Conservation (phyloP, 2,113 vertebrate genomes). For the Bungarus multicinctus region DNA sequence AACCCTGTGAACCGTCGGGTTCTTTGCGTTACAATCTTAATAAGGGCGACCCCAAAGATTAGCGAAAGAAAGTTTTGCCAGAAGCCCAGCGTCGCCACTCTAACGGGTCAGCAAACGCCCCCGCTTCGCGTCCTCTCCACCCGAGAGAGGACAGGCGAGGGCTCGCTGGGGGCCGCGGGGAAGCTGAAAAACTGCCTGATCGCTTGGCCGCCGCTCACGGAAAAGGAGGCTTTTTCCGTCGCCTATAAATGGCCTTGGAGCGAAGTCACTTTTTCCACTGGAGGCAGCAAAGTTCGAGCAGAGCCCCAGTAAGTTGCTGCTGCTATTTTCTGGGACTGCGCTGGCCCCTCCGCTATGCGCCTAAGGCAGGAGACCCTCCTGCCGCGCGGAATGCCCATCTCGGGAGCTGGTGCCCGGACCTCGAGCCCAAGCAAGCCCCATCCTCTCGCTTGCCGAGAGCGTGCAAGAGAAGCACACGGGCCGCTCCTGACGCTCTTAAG, state of each 20-base stretch:
- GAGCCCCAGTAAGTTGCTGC: constrained; percentile 8
- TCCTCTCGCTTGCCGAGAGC: constrained; percentile 43
- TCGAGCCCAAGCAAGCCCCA: neutral
- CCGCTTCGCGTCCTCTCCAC: neutral
- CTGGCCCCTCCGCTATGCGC: neutral
- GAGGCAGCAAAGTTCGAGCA: constrained; percentile 41
- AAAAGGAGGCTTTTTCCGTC: constrained; percentile 55
- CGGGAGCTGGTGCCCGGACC: neutral
- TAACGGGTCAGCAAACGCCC: constrained; percentile 24
- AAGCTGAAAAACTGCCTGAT: constrained; percentile 37
- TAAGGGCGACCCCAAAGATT: neutral
- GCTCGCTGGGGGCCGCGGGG: constrained; percentile 1
- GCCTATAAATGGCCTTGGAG: constrained; percentile 58
- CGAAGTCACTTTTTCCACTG: constrained; percentile 2
- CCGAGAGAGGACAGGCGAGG: neutral
- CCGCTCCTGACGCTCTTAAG: neutral
- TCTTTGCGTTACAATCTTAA: constrained; percentile 29
- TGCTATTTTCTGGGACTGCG: neutral
- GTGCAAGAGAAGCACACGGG: neutral
- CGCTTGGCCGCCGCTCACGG: constrained; percentile 31
- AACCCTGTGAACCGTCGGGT: constrained; percentile 46
- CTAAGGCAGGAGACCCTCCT: neutral
- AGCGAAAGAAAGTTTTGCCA: constrained; percentile 8
- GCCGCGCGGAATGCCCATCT: neutral
- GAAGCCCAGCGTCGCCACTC: constrained; percentile 1